Conservation (phyloP, 1,140 invertebrate genomes). For the Lordiphosa collinella region DNA sequence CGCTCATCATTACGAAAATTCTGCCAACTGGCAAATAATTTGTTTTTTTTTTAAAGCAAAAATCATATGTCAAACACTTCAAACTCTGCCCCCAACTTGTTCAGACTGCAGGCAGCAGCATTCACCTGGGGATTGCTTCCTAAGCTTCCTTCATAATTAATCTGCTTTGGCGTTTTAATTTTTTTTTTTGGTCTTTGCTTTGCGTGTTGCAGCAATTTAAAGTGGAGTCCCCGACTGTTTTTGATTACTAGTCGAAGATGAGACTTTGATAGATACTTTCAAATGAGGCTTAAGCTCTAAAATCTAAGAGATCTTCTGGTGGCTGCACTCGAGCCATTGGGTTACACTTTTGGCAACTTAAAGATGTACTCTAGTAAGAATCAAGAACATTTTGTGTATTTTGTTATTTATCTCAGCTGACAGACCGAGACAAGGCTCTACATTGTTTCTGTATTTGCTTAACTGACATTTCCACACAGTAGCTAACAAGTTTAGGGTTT, state of each 20-base stretch:
- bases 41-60: constrained; percentile 32
- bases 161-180: constrained; percentile 61
- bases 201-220: constrained; percentile 73
- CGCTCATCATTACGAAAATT: constrained; percentile 67
- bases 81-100: constrained; percentile 20
- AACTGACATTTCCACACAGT: constrained; percentile 55
- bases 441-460: constrained; percentile 37
- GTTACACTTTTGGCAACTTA: too few species aligned
- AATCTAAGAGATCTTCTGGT: too few species aligned
- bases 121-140: constrained; percentile 54
- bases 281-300: constrained; percentile 21
- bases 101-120: constrained; percentile 45
- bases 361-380: neutral
- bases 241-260: constrained; percentile 57
- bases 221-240: constrained; percentile 56
- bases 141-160: constrained; percentile 68
- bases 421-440: constrained; percentile 10
- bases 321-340: too few species aligned
- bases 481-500: constrained; percentile 58
- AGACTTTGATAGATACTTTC: constrained; percentile 33
- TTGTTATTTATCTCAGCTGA: neutral
- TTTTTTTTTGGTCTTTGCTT: constrained; percentile 22
- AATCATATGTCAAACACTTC: constrained; percentile 72
- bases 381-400: constrained; percentile 31
- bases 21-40: constrained; percentile 41